Evolutionary conservation across 2,113 vertebrate genomes (phyloP).

Genomic region (Capricornis sumatraensis): DNA sequence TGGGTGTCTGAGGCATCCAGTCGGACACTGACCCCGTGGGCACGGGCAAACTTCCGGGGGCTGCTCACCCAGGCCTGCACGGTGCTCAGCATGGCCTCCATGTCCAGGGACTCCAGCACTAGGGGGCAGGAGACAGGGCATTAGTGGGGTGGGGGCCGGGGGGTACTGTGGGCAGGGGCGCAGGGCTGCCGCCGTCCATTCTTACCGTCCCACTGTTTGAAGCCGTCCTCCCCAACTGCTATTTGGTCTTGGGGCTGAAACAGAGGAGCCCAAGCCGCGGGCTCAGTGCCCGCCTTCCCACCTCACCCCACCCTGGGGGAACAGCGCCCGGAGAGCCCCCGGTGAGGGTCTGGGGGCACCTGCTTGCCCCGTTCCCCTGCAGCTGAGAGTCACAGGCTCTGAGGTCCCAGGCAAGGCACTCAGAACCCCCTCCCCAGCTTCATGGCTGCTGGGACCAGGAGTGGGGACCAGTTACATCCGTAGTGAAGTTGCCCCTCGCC

Average conservation of each 20-base stretch:
- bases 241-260: slow-evolving; percentile 99
- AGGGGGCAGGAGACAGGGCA: not conserved
- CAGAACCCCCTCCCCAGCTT: not conserved
- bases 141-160: not conserved
- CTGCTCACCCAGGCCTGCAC: slow-evolving; percentile 91
- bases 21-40: slow-evolving; percentile 89
- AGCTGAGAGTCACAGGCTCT: not conserved
- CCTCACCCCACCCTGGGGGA: not conserved
- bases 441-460: not conserved
- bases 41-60: slow-evolving; percentile 93
- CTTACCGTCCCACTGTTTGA: slow-evolving; percentile 99
- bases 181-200: slow-evolving; percentile 24
- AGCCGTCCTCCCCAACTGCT: slow-evolving; percentile 96
- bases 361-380: not conserved
- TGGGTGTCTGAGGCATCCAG: slow-evolving; percentile 80
- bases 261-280: slow-evolving; percentile 84
- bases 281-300: slow-evolving; percentile 54
- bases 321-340: not conserved
- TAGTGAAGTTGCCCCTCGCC: not conserved
- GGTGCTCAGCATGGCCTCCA: slow-evolving; percentile 96
- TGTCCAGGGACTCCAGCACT: slow-evolving; percentile 90
- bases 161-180: not conserved
- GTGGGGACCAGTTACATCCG: too few relatives aligned
- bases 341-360: not conserved
- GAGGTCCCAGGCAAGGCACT: not conserved